Evolutionary conservation across 2,113 vertebrate species (phyloP).

Genomic region (Leucopsar rothschildi): DNA sequence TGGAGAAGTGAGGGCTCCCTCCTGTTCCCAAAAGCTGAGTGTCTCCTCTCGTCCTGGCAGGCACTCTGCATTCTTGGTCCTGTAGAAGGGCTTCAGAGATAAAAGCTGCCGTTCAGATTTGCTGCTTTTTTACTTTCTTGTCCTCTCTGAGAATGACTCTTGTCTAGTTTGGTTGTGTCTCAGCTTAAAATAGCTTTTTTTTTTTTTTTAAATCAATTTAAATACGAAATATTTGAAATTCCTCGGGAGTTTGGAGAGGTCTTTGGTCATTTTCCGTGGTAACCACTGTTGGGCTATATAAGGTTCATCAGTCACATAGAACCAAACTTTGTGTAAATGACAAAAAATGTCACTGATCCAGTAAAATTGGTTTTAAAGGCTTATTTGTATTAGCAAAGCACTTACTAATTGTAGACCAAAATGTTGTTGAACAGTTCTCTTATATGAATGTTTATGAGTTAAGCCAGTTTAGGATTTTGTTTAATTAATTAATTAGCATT

Average conservation of each 20-base stretch:
- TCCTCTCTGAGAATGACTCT: background rate
- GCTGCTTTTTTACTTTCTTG: background rate
- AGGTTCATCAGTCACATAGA: background rate
- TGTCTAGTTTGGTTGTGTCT: background rate
- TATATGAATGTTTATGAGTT: background rate
- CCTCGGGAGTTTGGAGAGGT: background rate
- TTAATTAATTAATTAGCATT: background rate
- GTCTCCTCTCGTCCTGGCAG: background rate
- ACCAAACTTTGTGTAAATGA: background rate
- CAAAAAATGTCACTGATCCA: background rate
- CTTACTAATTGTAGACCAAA: background rate
- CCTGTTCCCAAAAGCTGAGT: background rate
- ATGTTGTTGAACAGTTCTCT: background rate
- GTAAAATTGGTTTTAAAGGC: background rate
- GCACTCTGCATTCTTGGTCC: slow-evolving; percentile 7
- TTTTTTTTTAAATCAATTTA: background rate
- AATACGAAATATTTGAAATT: background rate
- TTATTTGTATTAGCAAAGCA: background rate
- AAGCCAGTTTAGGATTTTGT: background rate
- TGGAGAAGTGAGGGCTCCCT: background rate
- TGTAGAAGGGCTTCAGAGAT: background rate
- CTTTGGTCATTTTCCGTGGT: background rate
- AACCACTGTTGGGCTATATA: background rate
- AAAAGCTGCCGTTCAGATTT: slow-evolving; percentile 15
- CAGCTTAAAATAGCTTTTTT: slow-evolving; percentile 16